Evolutionary conservation across 2,797 vertebrate genomes (phyloP), one percentile per base, ranked within the genome.

Genomic region (Paedocypris micromegethes): DNA sequence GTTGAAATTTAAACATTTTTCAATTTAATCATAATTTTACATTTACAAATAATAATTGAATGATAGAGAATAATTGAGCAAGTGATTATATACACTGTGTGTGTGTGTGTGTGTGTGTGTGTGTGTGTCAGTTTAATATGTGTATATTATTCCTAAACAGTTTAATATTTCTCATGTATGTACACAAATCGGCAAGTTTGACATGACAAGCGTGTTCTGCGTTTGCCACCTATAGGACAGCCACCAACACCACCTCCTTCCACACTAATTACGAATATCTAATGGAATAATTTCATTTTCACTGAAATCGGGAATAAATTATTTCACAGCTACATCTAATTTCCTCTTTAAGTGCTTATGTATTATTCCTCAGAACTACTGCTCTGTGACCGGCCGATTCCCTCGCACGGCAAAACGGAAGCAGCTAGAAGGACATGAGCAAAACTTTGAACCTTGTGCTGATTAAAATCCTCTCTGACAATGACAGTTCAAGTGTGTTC

Each of bases 381-480:
- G 54, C 59, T 64, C 54, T 54, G 37, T 44, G 64, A 68, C 48
- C 44, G 51, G 57, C 56, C 42, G 45, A 63, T 54, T 51, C 45
- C 50, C 41, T 49, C 61, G 43, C 54, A 56, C 8, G 9, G 46
- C 6, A 71, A 75, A 67, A 44, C 3, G 48, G 57, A 64, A 5
- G 6, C 47, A 40, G 56, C 58, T 40, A 48, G 45, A 67, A 63
- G 73, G 65, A 67, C 58, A 58, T 6, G 5, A 58, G 48, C 3
- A 1, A 38, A 75, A 69, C 73, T 70, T 63, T 70, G 68, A 70
- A 70, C 60, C 6, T 46, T 23, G n/a, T 40, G 59, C 53, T 75
- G 69, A 75, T 75, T 72, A 72, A 72, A 75, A 67, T 66, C 68
- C 37, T 69, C 40, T 46, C 45, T 50, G 59, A 75, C 73, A 68